Evolutionary conservation across 2,888 invertebrate genomes (phyloP), one percentile per base, ranked within the genome.

Genomic region (Drosophila demipolita): DNA sequence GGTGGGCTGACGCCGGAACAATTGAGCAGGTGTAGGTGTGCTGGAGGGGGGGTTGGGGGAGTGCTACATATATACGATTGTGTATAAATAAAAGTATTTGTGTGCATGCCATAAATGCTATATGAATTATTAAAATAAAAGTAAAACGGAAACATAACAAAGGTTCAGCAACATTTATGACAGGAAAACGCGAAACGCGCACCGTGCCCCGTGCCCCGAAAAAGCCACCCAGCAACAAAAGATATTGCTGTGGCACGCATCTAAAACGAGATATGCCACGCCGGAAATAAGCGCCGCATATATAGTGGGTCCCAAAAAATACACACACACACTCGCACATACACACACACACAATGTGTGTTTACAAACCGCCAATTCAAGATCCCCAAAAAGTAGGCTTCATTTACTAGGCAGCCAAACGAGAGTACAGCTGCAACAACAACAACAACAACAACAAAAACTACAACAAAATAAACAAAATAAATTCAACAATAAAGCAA

Each of bases 51-150:
- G 38, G 36, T 36, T 8, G 17, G 35, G 11, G 12, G 26, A n/a
- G 32, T 8, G 45, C 40, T 42, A 5, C 26, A 63, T 60, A 67
- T 57, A 73, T 61, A 70, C 4, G 45, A 45, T 45, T 80, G 70
- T 67, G 71, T 80, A 71, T 77, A 83, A 84, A 87, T 86, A 80
- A 87, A 82, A 82, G 75, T 87, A 76, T 79, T 75, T 80, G 84
- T 76, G 73, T 72, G 79, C 73, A 80, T 73, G 73, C 87, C 77
- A 86, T 88, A 88, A 87, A 90, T 90, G 90, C 70, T 88, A 64
- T 86, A 78, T 87, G 86, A 87, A 87, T 87, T 87, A 87, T 87
- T 87, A 90, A 87, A 87, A 87, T 87, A 87, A 87, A 87, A 90
- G 89, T 90, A 78, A 87, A 90, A 83, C 87, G 87, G 87, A 87